phyloP scores from a whole-genome alignment of 2,797 vertebrate genomes.

The Chiloscyllium punctatum region DNA sequence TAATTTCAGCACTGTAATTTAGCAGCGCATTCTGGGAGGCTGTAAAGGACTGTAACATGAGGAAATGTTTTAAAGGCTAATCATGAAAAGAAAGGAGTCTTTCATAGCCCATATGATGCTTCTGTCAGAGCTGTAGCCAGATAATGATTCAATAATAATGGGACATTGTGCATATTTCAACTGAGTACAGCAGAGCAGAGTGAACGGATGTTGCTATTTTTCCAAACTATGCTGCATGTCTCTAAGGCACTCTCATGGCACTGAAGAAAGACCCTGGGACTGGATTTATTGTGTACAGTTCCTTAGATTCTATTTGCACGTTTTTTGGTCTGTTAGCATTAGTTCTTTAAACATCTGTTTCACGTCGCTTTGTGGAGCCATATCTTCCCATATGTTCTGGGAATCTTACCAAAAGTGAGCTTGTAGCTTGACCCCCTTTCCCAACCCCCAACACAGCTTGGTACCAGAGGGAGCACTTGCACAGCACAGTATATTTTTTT shows the following conservation, averaged over 20 bases:
- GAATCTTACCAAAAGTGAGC: conserved; percentile 56
- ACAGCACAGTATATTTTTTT: conserved; percentile 14
- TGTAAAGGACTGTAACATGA: conserved; percentile 71
- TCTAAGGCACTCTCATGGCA: conserved; percentile 47
- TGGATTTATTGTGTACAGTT: conserved; percentile 50
- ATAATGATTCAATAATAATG: conserved; percentile 86
- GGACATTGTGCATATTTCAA: conserved; percentile 81
- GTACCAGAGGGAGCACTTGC: conserved; percentile 33
- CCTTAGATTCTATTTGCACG: conserved; percentile 54
- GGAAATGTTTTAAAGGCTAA: conserved; percentile 80
- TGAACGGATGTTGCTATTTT: conserved; percentile 67
- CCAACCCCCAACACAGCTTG: conserved; percentile 34
- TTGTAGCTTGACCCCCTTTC: conserved; percentile 45
- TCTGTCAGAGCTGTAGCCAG: conserved; percentile 80
- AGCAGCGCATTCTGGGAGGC: conserved; percentile 73
- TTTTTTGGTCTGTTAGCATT: conserved; percentile 61
- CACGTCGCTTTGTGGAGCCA: conserved; percentile 55
- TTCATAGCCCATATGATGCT: conserved; percentile 75
- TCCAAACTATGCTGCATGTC: conserved; percentile 59
- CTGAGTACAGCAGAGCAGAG: conserved; percentile 70
- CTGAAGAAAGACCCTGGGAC: conserved; percentile 48
- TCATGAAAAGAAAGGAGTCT: conserved; percentile 81
- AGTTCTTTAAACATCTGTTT: conserved; percentile 67
- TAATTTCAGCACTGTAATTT: conserved; percentile 76
- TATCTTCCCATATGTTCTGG: conserved; percentile 64